Evolutionary conservation across 37 sponge, comb jelly and placozoan genomes (phyloP), one percentile per base, ranked within the genome.

Genomic region (Eunapius fragilis): DNA sequence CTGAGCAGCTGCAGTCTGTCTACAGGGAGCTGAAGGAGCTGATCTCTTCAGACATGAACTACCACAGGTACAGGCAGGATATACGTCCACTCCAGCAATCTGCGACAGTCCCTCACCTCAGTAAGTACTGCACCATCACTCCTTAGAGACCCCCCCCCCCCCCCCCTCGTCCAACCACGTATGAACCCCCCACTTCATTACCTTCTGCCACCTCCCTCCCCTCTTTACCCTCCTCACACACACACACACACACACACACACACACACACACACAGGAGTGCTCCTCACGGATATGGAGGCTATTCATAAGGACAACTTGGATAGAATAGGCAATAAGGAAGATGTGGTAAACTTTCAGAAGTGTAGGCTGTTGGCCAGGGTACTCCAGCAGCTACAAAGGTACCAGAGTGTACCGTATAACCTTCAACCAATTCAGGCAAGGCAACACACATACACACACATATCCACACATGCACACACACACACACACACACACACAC

Each of bases 321-420:
- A 84, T 38, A 41, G 6, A 41, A 41, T 41, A 41, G 41, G 41
- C 41, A 41, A 41, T 41, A 41, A 41, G 41, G 41, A 68, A 24
- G 82, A 38, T 38, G 76, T 92, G 24, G 41, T 92, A 45, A 92
- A 92, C 68, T 92, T 92, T 36, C 82, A 85, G 36, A 92, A 85
- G 83, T 41, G 79, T 10, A 48, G 93, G 34, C 31, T 50, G 78
- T 85, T 79, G 80, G 82, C 86, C 25, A 80, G 72, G 72, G 70
- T 88, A 11, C 37, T 92, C n/a, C 68, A 76, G 30, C 33, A 36
- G 27, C 5, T 91, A 5, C 77, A 77, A 31, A 74, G 47, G 31
- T 83, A 84, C 38, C 92, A 87, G 81, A 80, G 80, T 37, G 22
- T 35, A 12, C 85, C 88, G 31, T 91, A 91, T 27, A 83, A 87